Evolutionary conservation across 2,888 invertebrate species (phyloP).

Genomic region (Dicyrtomina minuta): DNA sequence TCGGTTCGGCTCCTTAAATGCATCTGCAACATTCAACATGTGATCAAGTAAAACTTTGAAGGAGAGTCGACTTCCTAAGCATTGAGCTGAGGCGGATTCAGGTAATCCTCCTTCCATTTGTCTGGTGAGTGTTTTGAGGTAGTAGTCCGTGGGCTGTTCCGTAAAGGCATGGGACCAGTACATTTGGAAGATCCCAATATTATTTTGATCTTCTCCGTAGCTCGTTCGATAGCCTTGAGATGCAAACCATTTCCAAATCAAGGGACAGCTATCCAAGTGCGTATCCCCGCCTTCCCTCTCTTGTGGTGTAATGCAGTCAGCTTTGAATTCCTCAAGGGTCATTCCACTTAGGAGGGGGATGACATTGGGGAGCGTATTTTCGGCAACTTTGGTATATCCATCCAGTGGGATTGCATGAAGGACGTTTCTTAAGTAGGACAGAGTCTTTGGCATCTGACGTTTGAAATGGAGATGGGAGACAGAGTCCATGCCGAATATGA

Average conservation of each 20-base stretch:
- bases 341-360: slow-evolving; percentile 57
- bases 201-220: slow-evolving; percentile 37
- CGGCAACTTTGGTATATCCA: slow-evolving; percentile 58
- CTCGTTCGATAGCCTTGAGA: slow-evolving; percentile 38
- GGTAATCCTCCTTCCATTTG: slow-evolving; percentile 7
- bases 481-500: slow-evolving; percentile 57
- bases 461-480: slow-evolving; percentile 56
- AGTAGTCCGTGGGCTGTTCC: slow-evolving; percentile 57
- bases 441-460: slow-evolving; percentile 55
- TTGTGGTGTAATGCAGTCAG: slow-evolving; percentile 42
- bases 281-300: slow-evolving; percentile 44
- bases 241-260: slow-evolving; percentile 43
- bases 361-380: slow-evolving; percentile 60
- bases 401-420: slow-evolving; percentile 55
- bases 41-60: slow-evolving; percentile 17
- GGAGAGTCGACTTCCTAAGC: slow-evolving; percentile 4
- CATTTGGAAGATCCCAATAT: slow-evolving; percentile 25
- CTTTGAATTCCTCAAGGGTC: slow-evolving; percentile 38
- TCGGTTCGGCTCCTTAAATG: slow-evolving; percentile 61
- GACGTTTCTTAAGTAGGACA: slow-evolving; percentile 52
- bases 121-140: slow-evolving; percentile 55
- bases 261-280: slow-evolving; percentile 38
- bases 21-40: slow-evolving; percentile 61
- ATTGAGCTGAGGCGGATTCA: not conserved
- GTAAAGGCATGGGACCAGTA: slow-evolving; percentile 54